phyloP scores from a whole-genome alignment of 2,888 invertebrate species.

The Thysanoteuthis rhombus region DNA sequence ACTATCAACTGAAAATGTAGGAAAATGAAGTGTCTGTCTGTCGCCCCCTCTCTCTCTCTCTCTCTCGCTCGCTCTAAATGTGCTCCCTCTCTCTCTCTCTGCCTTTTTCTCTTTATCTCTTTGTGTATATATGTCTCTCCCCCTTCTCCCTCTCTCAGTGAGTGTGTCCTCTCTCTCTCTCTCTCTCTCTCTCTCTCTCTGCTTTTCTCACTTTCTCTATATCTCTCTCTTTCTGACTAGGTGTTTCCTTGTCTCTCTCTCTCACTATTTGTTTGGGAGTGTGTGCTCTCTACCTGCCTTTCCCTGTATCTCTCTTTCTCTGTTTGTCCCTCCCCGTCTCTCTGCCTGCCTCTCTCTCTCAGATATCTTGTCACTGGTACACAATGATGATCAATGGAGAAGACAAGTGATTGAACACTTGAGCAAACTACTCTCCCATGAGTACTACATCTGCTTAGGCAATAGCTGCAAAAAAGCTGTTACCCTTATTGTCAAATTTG shows the following conservation, averaged over 20 bases:
- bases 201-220: not conserved
- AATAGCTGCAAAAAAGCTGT: too few relatives aligned
- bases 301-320: not conserved
- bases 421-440: too few relatives aligned
- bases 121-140: too few relatives aligned
- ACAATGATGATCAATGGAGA: too few relatives aligned
- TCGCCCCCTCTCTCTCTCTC: not conserved
- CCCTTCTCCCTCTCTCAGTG: not conserved
- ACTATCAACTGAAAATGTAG: too few relatives aligned
- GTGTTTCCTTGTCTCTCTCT: not conserved
- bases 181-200: not conserved
- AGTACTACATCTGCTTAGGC: too few relatives aligned
- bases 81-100: not conserved
- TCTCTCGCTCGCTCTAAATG: not conserved
- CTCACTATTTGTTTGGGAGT: not conserved
- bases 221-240: not conserved
- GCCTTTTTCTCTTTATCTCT: not conserved
- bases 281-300: not conserved
- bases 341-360: not conserved
- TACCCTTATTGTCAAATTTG: too few relatives aligned
- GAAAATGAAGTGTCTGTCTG: too few relatives aligned
- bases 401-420: too few relatives aligned
- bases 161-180: too few relatives aligned
- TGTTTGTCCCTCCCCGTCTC: not conserved
- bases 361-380: not conserved